Conservation (phyloP, 2,888 invertebrate species). For the Caenorhabditis angaria region DNA sequence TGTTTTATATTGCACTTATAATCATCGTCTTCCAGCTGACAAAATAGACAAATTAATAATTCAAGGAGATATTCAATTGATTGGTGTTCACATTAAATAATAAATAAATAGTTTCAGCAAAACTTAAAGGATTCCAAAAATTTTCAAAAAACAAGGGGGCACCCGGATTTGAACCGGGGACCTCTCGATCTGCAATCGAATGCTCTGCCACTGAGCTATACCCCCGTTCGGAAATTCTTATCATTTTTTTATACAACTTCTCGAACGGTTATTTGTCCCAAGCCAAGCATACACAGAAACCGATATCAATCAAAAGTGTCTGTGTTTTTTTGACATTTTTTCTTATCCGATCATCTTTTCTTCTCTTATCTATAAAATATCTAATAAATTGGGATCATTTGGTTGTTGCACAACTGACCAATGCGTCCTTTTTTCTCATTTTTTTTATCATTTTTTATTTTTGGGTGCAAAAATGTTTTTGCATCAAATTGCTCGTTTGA, state of each 20-base stretch:
- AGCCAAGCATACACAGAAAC: no score
- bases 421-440: no score
- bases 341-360: no score
- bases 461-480: background rate
- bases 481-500: slow-evolving; percentile 20
- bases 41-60: slow-evolving; percentile 61
- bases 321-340: no score
- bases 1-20: slow-evolving; percentile 61
- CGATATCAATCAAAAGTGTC: no score
- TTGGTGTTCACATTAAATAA: slow-evolving; percentile 70
- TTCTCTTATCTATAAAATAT: no score
- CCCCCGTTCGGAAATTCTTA: slow-evolving; percentile 43
- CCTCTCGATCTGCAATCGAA: slow-evolving; percentile 72
- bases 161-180: slow-evolving; percentile 69
- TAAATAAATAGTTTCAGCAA: no score
- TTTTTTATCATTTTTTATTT: no score
- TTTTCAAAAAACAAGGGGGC: slow-evolving; percentile 61
- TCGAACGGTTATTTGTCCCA: no score
- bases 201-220: slow-evolving; percentile 71
- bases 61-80: slow-evolving; percentile 68
- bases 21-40: slow-evolving; percentile 60
- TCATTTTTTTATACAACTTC: slow-evolving; percentile 6
- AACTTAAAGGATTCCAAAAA: no score
- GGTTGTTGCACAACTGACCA: no score
- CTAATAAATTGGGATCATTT: no score